Evolutionary conservation across 2,888 invertebrate genomes (phyloP), one percentile per base, ranked within the genome.

Genomic region (Alloplasta piceator): DNA sequence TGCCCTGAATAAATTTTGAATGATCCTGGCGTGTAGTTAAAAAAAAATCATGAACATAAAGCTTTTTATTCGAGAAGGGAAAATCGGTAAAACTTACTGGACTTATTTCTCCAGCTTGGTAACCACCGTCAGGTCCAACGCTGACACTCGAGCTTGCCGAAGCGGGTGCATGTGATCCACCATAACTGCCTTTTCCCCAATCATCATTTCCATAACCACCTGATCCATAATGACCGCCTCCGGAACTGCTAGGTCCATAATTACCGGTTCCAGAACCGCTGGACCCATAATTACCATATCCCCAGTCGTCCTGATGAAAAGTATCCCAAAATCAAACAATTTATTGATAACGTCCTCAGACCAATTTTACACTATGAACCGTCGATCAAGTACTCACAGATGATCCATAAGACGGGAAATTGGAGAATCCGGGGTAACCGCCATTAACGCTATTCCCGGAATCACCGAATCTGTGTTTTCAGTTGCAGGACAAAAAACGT

Each of bases 91-190:
- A 48, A 75, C 88, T 87, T 82, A 91, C 91, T 3, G 91, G 90
- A 78, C 80, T 86, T 50, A 91, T 87, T 36, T 80, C 74, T 9
- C 85, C 91, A n/a, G 81, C 10, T 58, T 88, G 89, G 70, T 71
- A 87, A 16, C 89, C 89, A 73, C 91, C 91, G 0, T 79, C 36
- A 7, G 91, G 88, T 61, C 90, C 90, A 5, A 89, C 0, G 48
- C 41, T 85, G 41, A 87, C 84, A 41, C 85, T 82, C 6, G 88
- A 84, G 0, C 63, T 63, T n/a, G 90, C 85, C 0, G 58, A 36
- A 6, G 86, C 82, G 5, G 74, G 83, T 41, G 60, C 55, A 26
- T 39, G 14, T 55, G 70, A 64, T 26, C 48, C 55, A 2, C 63
- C 46, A 16, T 36, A 16, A 4, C 55, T 9, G 26, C 26, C 26